Conservation (phyloP, 2,888 invertebrate genomes). For the Nomada flava region DNA sequence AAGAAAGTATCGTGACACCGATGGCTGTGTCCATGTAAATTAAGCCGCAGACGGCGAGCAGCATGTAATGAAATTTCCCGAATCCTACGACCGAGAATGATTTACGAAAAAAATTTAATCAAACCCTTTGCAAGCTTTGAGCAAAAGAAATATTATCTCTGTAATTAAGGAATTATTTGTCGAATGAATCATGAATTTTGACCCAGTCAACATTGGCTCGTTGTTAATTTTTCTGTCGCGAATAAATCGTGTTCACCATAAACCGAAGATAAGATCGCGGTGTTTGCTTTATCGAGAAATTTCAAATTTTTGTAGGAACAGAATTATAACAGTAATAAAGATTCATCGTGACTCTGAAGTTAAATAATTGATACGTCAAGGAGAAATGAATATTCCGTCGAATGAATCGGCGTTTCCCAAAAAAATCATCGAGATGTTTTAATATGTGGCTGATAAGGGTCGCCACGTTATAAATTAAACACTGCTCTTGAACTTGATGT, state of each 20-base stretch:
- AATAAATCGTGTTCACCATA: neutral
- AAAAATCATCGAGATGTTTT: neutral
- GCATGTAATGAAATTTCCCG: conserved; percentile 85
- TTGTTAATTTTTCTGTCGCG: neutral
- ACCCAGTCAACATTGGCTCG: neutral
- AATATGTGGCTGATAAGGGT: conserved; percentile 20
- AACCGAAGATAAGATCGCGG: neutral
- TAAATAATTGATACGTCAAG: neutral
- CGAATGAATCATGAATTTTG: neutral
- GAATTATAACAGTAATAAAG: neutral
- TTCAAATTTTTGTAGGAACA: neutral
- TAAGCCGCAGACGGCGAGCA: conserved; percentile 85
- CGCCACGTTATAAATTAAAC: conserved; percentile 28
- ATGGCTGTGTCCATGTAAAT: conserved; percentile 87
- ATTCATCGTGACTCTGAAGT: neutral
- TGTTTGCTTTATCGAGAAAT: neutral
- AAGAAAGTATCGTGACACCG: conserved; percentile 85
- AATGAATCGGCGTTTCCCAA: neutral
- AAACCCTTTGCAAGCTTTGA: neutral
- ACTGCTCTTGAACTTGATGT: conserved; percentile 37
- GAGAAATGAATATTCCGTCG: neutral
- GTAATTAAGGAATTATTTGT: neutral
- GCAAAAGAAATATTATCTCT: neutral
- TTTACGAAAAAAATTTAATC: neutral
- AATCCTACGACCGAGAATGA: conserved; percentile 78